Percentiles rank a stretch among this genome's conserved stretches.
These are phyloP conservation scores for Ceratoteleas bidentatus DNA, from an alignment of 1,140 invertebrate genomes.

Conservation along the genomic window DNA sequence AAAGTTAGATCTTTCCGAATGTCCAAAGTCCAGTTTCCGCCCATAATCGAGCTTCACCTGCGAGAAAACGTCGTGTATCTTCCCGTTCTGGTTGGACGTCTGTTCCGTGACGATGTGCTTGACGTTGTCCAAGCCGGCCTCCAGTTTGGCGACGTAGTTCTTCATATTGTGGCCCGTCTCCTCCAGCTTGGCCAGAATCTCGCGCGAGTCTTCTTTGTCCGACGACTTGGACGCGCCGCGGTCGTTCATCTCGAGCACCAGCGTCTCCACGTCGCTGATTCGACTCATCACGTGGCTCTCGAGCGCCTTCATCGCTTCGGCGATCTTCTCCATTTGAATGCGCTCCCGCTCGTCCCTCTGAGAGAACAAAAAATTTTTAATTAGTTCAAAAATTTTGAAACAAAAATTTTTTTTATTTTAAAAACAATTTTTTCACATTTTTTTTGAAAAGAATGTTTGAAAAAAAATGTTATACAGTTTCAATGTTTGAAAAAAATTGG, in stretches of 20 bases:
- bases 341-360: conserved; percentile 86
- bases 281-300: conserved; percentile 84
- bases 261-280: conserved; percentile 81
- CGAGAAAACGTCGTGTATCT: conserved; percentile 58
- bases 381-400: too few relatives aligned
- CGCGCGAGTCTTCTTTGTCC: conserved; percentile 74
- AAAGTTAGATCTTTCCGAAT: too few relatives aligned
- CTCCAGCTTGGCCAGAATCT: conserved; percentile 81
- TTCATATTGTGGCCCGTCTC: conserved; percentile 69
- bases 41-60: conserved; percentile 65
- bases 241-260: conserved; percentile 77
- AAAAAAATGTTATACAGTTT: too few relatives aligned
- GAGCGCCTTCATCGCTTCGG: conserved; percentile 85
- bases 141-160: conserved; percentile 67
- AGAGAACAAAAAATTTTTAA: too few relatives aligned
- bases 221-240: conserved; percentile 6
- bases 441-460: too few relatives aligned
- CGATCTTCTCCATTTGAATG: conserved; percentile 85
- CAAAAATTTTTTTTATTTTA: too few relatives aligned
- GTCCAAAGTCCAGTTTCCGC: too few relatives aligned
- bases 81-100: conserved; percentile 64
- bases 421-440: too few relatives aligned
- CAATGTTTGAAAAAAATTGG: too few relatives aligned
- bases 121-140: conserved; percentile 65
- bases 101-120: conserved; percentile 62